These are phyloP conservation scores for Conomelus anceps DNA, from an alignment of 2,888 invertebrate genomes.

Conservation along the genomic window DNA sequence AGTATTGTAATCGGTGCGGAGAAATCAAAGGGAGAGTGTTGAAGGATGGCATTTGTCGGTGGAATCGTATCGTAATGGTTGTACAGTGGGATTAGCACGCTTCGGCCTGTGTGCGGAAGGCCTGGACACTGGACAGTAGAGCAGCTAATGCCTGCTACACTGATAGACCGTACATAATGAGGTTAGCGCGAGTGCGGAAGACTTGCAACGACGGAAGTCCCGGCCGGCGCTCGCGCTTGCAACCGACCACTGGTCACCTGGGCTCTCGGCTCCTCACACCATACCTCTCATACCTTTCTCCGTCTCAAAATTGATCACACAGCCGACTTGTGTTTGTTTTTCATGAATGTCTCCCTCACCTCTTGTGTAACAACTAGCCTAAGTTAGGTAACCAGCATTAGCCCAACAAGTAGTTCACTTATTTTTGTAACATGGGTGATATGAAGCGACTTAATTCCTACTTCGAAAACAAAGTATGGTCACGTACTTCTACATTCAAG, in stretches of 20 bases:
- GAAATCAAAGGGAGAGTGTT: background rate
- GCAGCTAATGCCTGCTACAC: background rate
- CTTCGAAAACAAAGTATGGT: background rate
- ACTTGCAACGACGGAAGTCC: background rate
- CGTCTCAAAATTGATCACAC: background rate
- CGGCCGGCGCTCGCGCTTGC: background rate
- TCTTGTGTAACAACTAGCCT: background rate
- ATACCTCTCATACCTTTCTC: background rate
- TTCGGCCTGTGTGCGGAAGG: background rate
- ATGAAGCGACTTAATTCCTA: background rate
- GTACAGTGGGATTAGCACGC: background rate
- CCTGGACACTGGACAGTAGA: background rate
- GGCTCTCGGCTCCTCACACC: background rate
- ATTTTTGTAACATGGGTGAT: background rate
- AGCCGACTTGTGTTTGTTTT: background rate
- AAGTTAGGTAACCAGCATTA: background rate
- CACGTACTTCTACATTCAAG: background rate
- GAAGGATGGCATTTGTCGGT: background rate
- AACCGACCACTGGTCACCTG: background rate
- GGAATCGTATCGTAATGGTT: background rate
- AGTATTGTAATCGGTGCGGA: background rate
- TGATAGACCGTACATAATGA: background rate
- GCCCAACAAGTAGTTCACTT: background rate
- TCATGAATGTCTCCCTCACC: background rate
- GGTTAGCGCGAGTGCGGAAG: background rate